Percentiles rank a stretch among this genome's conserved stretches.
phyloP scores from a whole-genome alignment of 2,113 vertebrate genomes.

The Pterophyllum scalare region DNA sequence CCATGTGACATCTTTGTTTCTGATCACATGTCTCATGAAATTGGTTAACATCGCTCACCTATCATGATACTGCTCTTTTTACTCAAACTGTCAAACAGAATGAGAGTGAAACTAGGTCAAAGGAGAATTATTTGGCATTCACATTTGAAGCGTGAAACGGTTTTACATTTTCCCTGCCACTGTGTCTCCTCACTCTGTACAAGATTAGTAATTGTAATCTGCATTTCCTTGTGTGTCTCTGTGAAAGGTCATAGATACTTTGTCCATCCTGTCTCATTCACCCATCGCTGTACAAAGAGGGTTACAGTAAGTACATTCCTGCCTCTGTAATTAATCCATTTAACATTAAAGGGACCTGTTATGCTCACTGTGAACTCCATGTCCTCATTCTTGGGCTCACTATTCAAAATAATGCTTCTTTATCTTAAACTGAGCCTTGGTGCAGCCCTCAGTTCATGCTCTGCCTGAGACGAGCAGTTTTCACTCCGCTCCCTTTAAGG shows the following conservation, averaged over 20 bases:
- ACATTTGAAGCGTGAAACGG: background rate
- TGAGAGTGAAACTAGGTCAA: constrained; percentile 2
- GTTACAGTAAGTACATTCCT: constrained; percentile 81
- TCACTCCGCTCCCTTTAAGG: background rate
- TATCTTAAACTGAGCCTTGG: background rate
- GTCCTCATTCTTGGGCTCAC: background rate
- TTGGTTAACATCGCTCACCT: background rate
- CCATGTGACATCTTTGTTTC: background rate
- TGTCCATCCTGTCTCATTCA: constrained; percentile 87
- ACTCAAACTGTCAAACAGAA: background rate
- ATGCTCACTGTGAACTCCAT: background rate
- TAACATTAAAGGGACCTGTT: background rate
- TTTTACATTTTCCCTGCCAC: background rate
- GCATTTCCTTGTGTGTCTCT: background rate
- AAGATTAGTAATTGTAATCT: background rate
- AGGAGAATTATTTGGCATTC: background rate
- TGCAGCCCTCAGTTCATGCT: background rate
- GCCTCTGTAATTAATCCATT: background rate
- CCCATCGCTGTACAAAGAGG: constrained; percentile 79
- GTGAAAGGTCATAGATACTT: constrained; percentile 85
- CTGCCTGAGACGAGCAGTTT: too few species aligned
- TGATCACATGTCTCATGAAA: constrained; percentile 16
- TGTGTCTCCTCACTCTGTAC: background rate
- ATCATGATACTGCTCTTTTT: background rate
- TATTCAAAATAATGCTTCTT: too few species aligned